Evolutionary conservation across 64 coral and sea anemone genomes (phyloP).

Genomic region (Stichodactyla mertensii): DNA sequence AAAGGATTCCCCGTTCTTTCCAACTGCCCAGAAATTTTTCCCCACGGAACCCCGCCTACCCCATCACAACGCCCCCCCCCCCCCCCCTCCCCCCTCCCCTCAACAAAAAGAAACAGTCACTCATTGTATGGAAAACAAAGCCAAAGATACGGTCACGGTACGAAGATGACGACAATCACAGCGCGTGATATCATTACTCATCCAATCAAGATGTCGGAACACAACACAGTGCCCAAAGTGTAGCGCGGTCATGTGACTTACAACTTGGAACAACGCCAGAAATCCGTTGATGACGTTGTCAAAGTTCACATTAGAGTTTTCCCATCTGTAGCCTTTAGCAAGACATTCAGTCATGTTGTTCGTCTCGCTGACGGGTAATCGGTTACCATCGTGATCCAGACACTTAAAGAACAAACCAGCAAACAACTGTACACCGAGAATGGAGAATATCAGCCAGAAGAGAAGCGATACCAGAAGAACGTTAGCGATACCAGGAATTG

Average conservation of each 20-base stretch:
- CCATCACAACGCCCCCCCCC: too few relatives aligned
- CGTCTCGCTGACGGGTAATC: conserved; percentile 24
- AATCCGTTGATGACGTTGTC: conserved; percentile 92
- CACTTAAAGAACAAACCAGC: conserved; percentile 87
- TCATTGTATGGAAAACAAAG: too few relatives aligned
- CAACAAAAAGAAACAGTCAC: too few relatives aligned
- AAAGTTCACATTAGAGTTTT: conserved; percentile 83
- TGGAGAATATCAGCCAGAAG: conserved; percentile 89
- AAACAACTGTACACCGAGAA: conserved; percentile 79
- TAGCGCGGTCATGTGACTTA: neutral
- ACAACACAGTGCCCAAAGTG: too few relatives aligned
- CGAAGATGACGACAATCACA: neutral
- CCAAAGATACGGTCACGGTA: too few relatives aligned
- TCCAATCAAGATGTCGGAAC: too few relatives aligned
- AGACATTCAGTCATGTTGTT: conserved; percentile 67
- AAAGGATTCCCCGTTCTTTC: too few relatives aligned
- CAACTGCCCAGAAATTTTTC: too few relatives aligned
- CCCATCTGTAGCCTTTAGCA: conserved; percentile 54
- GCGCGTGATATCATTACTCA: too few relatives aligned
- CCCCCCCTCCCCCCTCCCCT: too few relatives aligned
- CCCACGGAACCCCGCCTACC: too few relatives aligned
- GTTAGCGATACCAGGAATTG: conserved; percentile 91
- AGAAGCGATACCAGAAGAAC: conserved; percentile 72
- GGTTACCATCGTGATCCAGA: conserved; percentile 46
- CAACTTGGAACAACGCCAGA: conserved; percentile 77